Evolutionary conservation across 2,797 vertebrate species (phyloP), one percentile per base, ranked within the genome.

Genomic region (Echiichthys vipera): DNA sequence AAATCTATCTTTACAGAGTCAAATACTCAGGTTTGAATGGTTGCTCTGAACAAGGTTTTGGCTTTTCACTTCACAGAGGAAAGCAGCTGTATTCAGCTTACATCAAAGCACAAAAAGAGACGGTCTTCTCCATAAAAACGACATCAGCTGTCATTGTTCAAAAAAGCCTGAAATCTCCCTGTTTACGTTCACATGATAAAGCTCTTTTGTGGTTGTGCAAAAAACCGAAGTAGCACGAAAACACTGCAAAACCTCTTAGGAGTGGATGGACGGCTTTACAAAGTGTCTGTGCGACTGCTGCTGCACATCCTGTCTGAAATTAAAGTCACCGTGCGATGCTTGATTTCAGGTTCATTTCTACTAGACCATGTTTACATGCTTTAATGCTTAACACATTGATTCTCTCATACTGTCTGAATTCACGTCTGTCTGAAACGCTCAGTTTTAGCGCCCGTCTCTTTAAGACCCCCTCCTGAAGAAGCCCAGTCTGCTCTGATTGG

Each of bases 31-130:
- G 3, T 37, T 34, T 32, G 5, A 30, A 42, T 37, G 36, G 14
- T 29, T 36, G 47, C 24, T 46, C 36, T 11, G 14, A n/a, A 46
- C 45, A 57, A 2, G 27, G 18, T 22, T 36, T 43, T 5, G 5
- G 17, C 42, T 22, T 39, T 5, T 8, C 17, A 1, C 53, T 65
- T 49, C 9, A 24, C 1, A 30, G 39, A 56, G 20, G 20, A 55
- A 2, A 0, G 12, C 65, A 59, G 58, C 22, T 59, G 58, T n/a
- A 15, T 65, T 51, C 14, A 14, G 9, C 43, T 14, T 1, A 46
- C 49, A 70, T 50, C 55, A 71, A 59, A 78, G 54, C 24, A 29
- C 1, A 42, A 27, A 14, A 42, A 25, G 57, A 59, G 9, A 20
- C 29, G 0, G 13, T 24, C 37, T 27, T 47, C n/a, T 22, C 43